A percentile compares a stretch with the other conserved stretches of the same genome.
Evolutionary conservation across 2,888 invertebrate genomes (phyloP).

Genomic region (Maniola hyperantus): DNA sequence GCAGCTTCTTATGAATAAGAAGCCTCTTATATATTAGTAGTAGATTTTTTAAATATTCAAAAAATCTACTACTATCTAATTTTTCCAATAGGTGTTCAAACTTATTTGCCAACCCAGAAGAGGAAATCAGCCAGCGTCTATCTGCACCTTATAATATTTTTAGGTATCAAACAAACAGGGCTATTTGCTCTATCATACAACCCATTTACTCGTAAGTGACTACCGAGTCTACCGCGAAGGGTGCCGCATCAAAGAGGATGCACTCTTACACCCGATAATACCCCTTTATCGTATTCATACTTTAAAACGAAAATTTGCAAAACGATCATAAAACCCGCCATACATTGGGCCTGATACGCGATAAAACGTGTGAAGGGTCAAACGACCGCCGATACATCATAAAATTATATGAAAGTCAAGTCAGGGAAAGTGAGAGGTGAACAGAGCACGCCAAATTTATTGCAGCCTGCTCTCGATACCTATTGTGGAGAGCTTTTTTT

Average conservation of each 20-base stretch:
- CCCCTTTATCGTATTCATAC: slow-evolving; percentile 57
- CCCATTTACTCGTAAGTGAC: slow-evolving; percentile 18
- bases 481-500: slow-evolving; percentile 72
- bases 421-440: slow-evolving; percentile 77
- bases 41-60: no score
- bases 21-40: no score
- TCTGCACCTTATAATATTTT: not conserved
- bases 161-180: not conserved
- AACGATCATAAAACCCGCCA: slow-evolving; percentile 40
- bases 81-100: not conserved
- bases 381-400: slow-evolving; percentile 77
- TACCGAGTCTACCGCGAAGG: slow-evolving; percentile 25
- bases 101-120: no score
- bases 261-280: slow-evolving; percentile 46
- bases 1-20: not conserved
- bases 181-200: slow-evolving; percentile 3
- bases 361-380: slow-evolving; percentile 80
- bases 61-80: not conserved
- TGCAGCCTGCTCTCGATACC: slow-evolving; percentile 78
- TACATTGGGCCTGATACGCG: slow-evolving; percentile 55
- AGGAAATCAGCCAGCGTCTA: no score
- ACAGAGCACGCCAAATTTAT: slow-evolving; percentile 72
- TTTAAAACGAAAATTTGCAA: slow-evolving; percentile 62
- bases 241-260: slow-evolving; percentile 47
- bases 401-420: slow-evolving; percentile 82